Base-by-base conservation (phyloP, 2,888 invertebrate species). In the Marasmarcha lunaedactyla region DNA sequence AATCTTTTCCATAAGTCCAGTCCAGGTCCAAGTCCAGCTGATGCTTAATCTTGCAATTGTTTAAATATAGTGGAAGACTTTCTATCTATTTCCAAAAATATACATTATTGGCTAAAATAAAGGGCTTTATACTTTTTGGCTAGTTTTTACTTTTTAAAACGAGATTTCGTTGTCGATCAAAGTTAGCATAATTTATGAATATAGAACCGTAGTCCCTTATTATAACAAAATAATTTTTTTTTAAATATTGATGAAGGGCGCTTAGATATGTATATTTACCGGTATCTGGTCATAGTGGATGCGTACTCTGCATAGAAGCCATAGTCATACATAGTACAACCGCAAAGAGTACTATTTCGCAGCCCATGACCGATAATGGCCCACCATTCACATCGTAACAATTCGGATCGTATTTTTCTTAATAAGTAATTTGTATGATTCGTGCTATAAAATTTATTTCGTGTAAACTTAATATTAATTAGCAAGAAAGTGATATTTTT, bases 71-170 rank as follows among this genome's bases (percentile, higher is more conserved):
- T 48, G 4, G 34, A 46, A 13, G 44, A 43, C 2, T 26, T 15
- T n/a, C 4, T 33, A 11, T 11, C 33, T 33, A 33, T 33, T 9
- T n/a, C n/a, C 25, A 40, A 30, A 35, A 39, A n/a, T 50, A 50
- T 33, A 14, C 20, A 2, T 27, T 46, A 1, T 38, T 53, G n/a
- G 37, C 43, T 43, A 50, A 45, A 40, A 43, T 49, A 13, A 15
- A 34, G 6, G 46, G 47, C 0, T 50, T 46, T 30, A 39, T 51
- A 4, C 25, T 44, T 39, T 48, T 47, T 20, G 46, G 50, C 15
- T 53, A 51, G 49, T 50, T 51, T 37, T 39, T 49, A 41, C 30
- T n/a, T 12, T 7, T 15, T 46, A 2, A 46, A 43, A 42, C 26
- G 43, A 15, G 33, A 33, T n/a, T 33, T 33, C 27, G 44, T 14